Evolutionary conservation across 30 jellyfish, hydroid and myxozoan species (phyloP).

Genomic region (Chironex yamaguchii): DNA sequence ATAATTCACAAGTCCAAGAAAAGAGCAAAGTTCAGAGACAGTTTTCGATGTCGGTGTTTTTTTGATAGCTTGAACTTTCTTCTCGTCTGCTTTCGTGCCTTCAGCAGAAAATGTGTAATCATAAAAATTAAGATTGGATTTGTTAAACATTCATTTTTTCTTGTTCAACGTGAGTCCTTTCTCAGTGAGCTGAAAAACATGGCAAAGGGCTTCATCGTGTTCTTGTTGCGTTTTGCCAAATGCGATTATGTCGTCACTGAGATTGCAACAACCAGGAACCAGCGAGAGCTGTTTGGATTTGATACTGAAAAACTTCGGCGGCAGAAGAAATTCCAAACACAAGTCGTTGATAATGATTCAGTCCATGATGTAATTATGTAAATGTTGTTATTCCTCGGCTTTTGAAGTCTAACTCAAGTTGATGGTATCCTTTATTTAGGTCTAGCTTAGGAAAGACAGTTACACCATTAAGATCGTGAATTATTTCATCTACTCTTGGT

Average conservation of each 20-base stretch:
- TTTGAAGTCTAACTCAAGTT: conserved; percentile 8
- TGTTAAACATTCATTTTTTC: neutral
- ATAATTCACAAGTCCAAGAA: conserved; percentile 40
- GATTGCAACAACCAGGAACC: too few species aligned
- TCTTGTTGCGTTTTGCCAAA: conserved; percentile 21
- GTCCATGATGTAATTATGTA: conserved; percentile 7
- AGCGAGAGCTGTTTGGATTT: neutral
- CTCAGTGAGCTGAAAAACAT: neutral
- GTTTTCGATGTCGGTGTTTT: conserved; percentile 16
- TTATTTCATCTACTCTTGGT: conserved; percentile 44
- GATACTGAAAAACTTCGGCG: conserved; percentile 22
- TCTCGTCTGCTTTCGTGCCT: too few species aligned
- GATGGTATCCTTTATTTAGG: conserved; percentile 26
- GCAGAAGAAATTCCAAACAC: conserved; percentile 23
- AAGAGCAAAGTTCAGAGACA: conserved; percentile 29
- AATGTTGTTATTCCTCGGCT: conserved; percentile 26
- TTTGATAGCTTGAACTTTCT: too few species aligned
- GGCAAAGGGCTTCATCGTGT: neutral
- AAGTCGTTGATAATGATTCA: conserved; percentile 1
- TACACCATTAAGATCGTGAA: conserved; percentile 2
- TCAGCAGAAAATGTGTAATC: conserved; percentile 15
- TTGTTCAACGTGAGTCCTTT: neutral
- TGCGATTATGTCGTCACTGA: conserved; percentile 41
- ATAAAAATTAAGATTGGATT: neutral
- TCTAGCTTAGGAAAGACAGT: conserved; percentile 29